Conservation (phyloP, 2,113 vertebrate genomes). For the Pongo pygmaeus region DNA sequence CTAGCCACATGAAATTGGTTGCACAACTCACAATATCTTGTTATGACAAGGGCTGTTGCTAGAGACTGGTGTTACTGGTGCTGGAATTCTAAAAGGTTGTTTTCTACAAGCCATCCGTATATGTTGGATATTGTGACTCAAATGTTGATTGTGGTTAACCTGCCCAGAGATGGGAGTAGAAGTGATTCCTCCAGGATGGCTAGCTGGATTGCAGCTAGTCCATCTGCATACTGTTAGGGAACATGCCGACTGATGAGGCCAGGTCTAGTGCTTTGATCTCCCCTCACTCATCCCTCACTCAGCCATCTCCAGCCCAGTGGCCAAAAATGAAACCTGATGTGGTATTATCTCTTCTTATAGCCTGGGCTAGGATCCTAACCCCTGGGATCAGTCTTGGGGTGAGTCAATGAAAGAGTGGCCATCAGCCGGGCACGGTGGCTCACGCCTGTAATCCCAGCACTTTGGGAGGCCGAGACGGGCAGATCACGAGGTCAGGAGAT, state of each 20-base stretch:
- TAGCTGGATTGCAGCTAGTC: not conserved
- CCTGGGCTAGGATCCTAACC: not conserved
- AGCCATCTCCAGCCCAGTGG: not conserved
- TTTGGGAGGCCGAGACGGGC: too few species aligned
- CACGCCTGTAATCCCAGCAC: too few species aligned
- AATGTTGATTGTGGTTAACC: not conserved
- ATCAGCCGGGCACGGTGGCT: not conserved
- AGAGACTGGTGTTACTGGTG: constrained; percentile 12
- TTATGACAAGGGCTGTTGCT: not conserved
- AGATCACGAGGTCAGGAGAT: too few species aligned
- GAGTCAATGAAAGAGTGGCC: not conserved
- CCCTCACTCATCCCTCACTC: not conserved
- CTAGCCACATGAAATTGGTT: constrained; percentile 48
- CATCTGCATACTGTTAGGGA: not conserved
- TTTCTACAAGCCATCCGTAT: not conserved
- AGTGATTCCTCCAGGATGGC: not conserved
- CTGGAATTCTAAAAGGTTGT: constrained; percentile 8
- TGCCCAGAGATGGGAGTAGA: not conserved
- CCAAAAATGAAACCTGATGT: not conserved
- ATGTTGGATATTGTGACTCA: not conserved
- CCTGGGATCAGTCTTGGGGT: not conserved
- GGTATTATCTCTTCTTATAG: not conserved
- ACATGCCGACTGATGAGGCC: not conserved
- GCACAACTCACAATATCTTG: constrained; percentile 52
- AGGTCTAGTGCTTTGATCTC: not conserved